Percentiles rank a stretch among this genome's conserved stretches.
phyloP scores from a whole-genome alignment of 2,797 vertebrate species.

The Emydoidea blandingii region DNA sequence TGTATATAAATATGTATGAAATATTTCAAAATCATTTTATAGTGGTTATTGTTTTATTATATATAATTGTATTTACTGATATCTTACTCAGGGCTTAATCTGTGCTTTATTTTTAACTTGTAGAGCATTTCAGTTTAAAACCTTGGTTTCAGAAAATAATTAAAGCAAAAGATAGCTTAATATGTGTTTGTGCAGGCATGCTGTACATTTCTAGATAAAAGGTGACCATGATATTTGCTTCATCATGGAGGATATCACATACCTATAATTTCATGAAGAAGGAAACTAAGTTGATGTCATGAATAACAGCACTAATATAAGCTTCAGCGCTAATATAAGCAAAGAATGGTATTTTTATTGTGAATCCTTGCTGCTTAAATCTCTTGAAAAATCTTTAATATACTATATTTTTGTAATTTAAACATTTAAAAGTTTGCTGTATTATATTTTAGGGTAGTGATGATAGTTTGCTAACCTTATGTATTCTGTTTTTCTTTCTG shows the following conservation, averaged over 20 bases:
- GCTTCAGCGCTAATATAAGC: not conserved
- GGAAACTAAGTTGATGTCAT: not conserved
- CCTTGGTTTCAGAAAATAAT: not conserved
- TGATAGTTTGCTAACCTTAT: not conserved
- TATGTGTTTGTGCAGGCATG: not conserved
- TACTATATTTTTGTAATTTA: not conserved
- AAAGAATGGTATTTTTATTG: accelerated
- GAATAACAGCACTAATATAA: not conserved
- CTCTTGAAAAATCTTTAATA: not conserved
- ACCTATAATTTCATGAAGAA: not conserved
- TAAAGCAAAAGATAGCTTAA: not conserved
- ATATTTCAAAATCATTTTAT: not conserved
- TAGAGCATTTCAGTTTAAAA: not conserved
- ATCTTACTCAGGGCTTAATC: not conserved
- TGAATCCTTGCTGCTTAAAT: not conserved
- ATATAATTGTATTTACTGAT: not conserved
- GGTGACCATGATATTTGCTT: not conserved
- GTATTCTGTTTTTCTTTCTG: not conserved
- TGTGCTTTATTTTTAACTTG: not conserved
- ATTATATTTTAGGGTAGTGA: not conserved
- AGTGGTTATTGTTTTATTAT: not conserved
- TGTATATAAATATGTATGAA: not conserved
- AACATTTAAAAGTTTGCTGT: not conserved
- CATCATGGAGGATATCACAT: not conserved
- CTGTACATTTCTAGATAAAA: not conserved